Base-by-base conservation (phyloP, 2,113 vertebrate genomes). In the Onychostoma macrolepis region DNA sequence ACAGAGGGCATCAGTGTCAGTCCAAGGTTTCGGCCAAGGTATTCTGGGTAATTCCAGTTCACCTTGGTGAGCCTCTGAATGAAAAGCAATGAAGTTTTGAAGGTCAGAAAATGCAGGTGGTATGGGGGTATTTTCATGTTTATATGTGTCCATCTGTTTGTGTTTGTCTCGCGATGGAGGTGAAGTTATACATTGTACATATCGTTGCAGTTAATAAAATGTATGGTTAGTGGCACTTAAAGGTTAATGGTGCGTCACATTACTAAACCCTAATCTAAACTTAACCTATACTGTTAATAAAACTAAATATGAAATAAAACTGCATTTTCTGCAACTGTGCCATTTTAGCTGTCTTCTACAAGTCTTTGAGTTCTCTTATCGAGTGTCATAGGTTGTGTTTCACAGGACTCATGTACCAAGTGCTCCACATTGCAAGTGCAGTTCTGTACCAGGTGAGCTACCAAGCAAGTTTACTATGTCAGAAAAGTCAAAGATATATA, bases 11-110 rank as follows among this genome's bases (percentile, higher is more conserved):
- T 89, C 4, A 67, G 86, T 94, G 93, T 94, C 93, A 93, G 87
- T 77, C 91, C 92, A 94, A 94, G 92, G 95, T 93, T 95, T 89
- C 88, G 89, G 88, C 90, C 91, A 94, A 94, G 93, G 94, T 94
- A 90, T 89, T 92, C 30, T 90, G 91, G 93, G 91, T 93, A 94
- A 95, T 95, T 94, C 91, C 87, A 91, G 92, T 93, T 94, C 94
- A 94, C 92, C 92, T 94, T 93, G 92, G 88, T 87, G 84, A 75
- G 82, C 88, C 87, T 83, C 87, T 80, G 30, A 28, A 61, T 65
- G 80, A 74, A 84, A 61, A 30, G 71, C 61, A 83, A 78, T 92
- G 80, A 93, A 94, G 93, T 93, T 94, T 92, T 93, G 92, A 92
- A 94, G 94, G 94, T 94, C 92, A 92, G 83, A 89, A 90, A 92